Conservation (phyloP, 92 coral and sea anemone genomes). For the Paragorgia papillata region DNA sequence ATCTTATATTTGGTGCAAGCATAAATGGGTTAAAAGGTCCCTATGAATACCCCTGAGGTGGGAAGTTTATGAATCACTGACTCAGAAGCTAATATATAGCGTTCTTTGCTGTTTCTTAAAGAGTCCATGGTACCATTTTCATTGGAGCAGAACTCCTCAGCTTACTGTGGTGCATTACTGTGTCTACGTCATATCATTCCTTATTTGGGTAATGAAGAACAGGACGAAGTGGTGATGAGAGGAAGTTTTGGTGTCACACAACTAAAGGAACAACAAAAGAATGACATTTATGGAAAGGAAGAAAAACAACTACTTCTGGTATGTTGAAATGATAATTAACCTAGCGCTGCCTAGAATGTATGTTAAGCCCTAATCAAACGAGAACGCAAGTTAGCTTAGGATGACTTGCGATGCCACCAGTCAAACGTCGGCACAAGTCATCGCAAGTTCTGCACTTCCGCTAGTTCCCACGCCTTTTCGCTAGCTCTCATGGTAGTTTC, state of each 20-base stretch:
- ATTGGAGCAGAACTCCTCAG: slow-evolving; percentile 69
- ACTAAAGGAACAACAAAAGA: slow-evolving; percentile 46
- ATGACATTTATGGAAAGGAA: slow-evolving; percentile 41
- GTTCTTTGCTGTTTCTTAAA: slow-evolving; percentile 11
- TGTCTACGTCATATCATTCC: slow-evolving; percentile 89
- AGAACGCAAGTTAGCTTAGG: too few species aligned
- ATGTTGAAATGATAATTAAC: neutral
- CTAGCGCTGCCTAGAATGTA: too few species aligned
- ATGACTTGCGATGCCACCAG: too few species aligned
- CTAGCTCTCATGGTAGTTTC: too few species aligned
- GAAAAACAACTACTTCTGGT: slow-evolving; percentile 66
- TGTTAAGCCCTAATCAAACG: too few species aligned
- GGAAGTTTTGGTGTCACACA: slow-evolving; percentile 91
- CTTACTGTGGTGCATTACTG: slow-evolving; percentile 85
- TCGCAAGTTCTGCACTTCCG: too few species aligned
- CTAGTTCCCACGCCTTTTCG: too few species aligned
- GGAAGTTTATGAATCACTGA: too few species aligned
- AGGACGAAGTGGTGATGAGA: slow-evolving; percentile 58
- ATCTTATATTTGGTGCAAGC: too few species aligned
- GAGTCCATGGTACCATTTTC: slow-evolving; percentile 79
- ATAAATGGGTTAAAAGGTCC: too few species aligned
- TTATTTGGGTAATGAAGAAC: slow-evolving; percentile 62
- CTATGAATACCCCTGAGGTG: too few species aligned
- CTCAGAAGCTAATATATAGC: neutral
- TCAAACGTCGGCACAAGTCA: too few species aligned